Evolutionary conservation across 2,113 vertebrate species (phyloP).

Genomic region (Cyanoramphus novaezelandiae): DNA sequence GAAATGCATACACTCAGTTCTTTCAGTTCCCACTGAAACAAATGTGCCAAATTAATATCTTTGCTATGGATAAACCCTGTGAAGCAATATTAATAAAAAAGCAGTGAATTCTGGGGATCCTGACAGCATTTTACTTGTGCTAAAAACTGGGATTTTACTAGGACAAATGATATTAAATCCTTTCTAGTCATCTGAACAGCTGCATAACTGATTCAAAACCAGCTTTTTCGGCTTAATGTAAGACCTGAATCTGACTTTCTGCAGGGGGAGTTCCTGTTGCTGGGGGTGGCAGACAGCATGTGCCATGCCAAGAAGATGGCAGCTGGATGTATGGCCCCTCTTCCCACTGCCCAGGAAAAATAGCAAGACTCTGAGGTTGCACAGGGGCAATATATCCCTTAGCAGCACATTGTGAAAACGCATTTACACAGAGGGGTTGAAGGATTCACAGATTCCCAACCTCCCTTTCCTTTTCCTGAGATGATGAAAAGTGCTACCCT

Average conservation of each 20-base stretch:
- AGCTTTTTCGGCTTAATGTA: not conserved
- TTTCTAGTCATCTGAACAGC: not conserved
- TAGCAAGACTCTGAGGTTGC: not conserved
- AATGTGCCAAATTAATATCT: not conserved
- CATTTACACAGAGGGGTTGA: not conserved
- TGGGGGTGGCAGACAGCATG: rapidly evolving
- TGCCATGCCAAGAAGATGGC: not conserved
- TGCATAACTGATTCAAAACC: not conserved
- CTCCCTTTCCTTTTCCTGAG: not conserved
- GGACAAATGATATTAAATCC: not conserved
- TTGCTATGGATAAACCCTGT: not conserved
- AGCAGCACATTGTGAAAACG: not conserved
- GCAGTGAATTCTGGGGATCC: not conserved
- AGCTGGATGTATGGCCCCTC: not conserved
- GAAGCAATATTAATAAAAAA: not conserved
- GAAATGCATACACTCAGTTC: not conserved
- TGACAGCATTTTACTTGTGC: not conserved
- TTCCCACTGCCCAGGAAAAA: not conserved
- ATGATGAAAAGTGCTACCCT: not conserved
- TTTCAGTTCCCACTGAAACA: not conserved
- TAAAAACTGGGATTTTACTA: not conserved
- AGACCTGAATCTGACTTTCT: not conserved
- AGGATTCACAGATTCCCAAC: not conserved
- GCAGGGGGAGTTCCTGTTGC: not conserved
- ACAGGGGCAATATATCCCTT: not conserved